These are phyloP conservation scores for Chlamydotis undulata DNA, from an alignment of 2,113 vertebrate species.

Conservation along the genomic window DNA sequence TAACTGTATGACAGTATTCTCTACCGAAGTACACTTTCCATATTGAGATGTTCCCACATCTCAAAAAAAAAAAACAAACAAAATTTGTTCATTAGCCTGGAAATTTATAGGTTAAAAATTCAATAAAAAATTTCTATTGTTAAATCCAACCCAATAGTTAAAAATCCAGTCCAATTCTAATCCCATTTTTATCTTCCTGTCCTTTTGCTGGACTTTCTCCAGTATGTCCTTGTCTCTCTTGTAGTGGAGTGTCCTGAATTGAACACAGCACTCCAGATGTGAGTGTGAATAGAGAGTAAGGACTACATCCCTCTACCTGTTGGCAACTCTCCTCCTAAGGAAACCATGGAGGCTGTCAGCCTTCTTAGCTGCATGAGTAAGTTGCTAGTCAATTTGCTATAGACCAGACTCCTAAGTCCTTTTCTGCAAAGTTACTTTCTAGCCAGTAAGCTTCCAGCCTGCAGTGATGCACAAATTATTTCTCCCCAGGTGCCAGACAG, in stretches of 20 bases:
- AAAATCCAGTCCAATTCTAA: background rate
- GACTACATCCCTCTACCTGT: background rate
- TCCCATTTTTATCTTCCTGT: background rate
- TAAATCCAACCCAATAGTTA: background rate
- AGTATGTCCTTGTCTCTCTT: background rate
- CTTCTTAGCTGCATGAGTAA: background rate
- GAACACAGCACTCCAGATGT: background rate
- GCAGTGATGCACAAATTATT: background rate
- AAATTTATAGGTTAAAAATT: background rate
- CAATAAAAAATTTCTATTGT: background rate
- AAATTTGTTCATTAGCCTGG: background rate
- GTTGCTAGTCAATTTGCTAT: background rate
- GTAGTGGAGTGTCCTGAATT: background rate
- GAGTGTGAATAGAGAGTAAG: background rate
- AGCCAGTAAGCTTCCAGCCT: background rate
- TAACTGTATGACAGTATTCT: background rate
- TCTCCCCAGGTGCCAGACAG: background rate
- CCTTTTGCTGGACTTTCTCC: background rate
- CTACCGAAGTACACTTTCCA: background rate
- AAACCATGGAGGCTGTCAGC: background rate
- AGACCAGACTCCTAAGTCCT: background rate
- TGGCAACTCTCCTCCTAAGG: background rate
- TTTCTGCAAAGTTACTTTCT: background rate
- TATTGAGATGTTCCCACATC: background rate
- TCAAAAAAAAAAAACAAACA: background rate